These are phyloP conservation scores for Plectropomus leopardus DNA, from an alignment of 2,113 vertebrate genomes.

Conservation along the genomic window DNA sequence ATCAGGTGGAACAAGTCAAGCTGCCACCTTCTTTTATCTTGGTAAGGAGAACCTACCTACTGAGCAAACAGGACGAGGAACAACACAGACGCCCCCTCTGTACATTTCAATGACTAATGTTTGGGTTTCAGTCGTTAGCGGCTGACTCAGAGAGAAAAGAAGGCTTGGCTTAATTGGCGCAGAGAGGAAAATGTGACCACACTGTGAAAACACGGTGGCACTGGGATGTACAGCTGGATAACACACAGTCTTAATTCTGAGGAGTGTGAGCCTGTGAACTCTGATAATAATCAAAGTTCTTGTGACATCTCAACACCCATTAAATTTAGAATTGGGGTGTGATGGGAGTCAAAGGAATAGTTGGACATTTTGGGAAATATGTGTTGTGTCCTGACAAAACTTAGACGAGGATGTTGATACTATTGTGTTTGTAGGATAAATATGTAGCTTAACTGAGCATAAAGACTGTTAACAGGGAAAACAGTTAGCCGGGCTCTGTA, in stretches of 20 bases:
- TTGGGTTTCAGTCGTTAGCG: conserved; percentile 44
- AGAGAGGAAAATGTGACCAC: conserved; percentile 27
- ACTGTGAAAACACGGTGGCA: conserved; percentile 9
- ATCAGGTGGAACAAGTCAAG: conserved; percentile 65
- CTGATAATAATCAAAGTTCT: conserved; percentile 13
- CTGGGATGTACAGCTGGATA: background rate
- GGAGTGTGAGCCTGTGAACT: conserved; percentile 13
- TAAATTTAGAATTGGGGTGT: conserved; percentile 4
- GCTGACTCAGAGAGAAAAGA: conserved; percentile 50
- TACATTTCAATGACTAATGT: conserved; percentile 56
- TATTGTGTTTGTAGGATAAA: background rate
- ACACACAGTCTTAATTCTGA: conserved; percentile 11
- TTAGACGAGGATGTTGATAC: background rate
- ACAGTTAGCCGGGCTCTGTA: background rate
- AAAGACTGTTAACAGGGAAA: background rate
- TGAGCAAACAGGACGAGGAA: conserved; percentile 45
- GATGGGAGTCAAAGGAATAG: background rate
- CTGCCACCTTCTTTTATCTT: conserved; percentile 45
- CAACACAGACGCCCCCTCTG: conserved; percentile 24
- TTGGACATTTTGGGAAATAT: background rate
- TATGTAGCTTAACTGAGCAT: background rate
- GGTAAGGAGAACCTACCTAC: conserved; percentile 20
- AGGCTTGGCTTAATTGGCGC: conserved; percentile 46
- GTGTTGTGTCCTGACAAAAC: background rate
- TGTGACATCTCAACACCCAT: conserved; percentile 26